These are phyloP conservation scores for Neogobius melanostomus DNA, from an alignment of 2,113 vertebrate genomes.

Conservation along the genomic window DNA sequence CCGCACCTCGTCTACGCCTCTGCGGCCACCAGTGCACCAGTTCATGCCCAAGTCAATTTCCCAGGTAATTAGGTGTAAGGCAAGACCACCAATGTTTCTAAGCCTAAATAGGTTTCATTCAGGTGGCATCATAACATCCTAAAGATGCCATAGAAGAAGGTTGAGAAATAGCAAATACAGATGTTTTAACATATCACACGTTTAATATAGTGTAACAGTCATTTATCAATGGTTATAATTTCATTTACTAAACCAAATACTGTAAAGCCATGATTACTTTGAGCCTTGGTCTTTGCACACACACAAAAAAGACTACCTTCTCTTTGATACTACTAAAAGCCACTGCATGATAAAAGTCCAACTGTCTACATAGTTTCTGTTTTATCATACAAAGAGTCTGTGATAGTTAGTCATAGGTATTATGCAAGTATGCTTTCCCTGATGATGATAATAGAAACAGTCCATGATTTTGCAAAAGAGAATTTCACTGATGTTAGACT, in stretches of 20 bases:
- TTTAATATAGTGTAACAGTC: too few relatives aligned
- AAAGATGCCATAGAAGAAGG: too few relatives aligned
- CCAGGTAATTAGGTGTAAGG: conserved; percentile 52
- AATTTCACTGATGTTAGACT: conserved; percentile 10
- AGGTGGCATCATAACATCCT: too few relatives aligned
- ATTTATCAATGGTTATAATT: background rate
- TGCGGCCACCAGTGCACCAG: conserved; percentile 65
- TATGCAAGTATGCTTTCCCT: conserved; percentile 9
- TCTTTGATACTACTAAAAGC: conserved; percentile 4
- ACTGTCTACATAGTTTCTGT: background rate
- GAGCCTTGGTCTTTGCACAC: background rate
- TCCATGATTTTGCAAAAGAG: conserved; percentile 21
- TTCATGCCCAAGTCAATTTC: conserved; percentile 71
- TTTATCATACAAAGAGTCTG: background rate
- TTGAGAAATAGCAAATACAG: too few relatives aligned
- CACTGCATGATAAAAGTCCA: conserved; percentile 18
- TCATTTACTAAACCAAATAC: conserved; percentile 22
- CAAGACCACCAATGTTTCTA: background rate
- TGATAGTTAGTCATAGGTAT: conserved; percentile 19
- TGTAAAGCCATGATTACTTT: conserved; percentile 13
- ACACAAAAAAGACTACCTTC: conserved; percentile 10
- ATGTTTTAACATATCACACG: too few relatives aligned
- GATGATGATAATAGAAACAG: background rate
- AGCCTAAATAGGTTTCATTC: background rate
- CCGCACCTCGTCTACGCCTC: conserved; percentile 68